Conservation (phyloP, 2,888 invertebrate species). For the Cordilura impudica region DNA sequence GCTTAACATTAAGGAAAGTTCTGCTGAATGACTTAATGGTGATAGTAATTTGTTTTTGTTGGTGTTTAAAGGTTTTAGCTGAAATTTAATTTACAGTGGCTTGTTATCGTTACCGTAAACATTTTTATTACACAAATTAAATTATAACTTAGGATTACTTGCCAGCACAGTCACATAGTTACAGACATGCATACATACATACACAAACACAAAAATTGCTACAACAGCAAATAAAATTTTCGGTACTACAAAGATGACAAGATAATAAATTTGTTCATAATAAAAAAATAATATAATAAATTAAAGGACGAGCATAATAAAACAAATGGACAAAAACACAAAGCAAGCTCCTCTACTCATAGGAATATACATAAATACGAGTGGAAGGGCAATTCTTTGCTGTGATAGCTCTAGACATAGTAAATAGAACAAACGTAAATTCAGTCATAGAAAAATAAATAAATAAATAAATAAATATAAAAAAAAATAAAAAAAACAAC, state of each 20-base stretch:
- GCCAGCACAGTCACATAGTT: neutral
- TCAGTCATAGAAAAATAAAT: no score
- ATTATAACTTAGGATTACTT: neutral
- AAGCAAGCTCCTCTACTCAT: constrained; percentile 4
- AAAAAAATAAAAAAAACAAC: no score
- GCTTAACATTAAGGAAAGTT: no score
- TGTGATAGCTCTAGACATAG: no score
- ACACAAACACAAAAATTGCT: neutral
- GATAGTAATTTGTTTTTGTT: no score
- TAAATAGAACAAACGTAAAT: no score
- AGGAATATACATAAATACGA: no score
- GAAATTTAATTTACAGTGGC: no score
- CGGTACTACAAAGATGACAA: constrained; percentile 45
- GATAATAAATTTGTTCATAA: constrained; percentile 50
- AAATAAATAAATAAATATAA: no score
- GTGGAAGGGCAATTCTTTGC: no score
- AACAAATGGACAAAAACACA: constrained; percentile 24
- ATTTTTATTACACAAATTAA: neutral
- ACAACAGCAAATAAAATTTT: constrained; percentile 17
- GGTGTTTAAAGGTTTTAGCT: no score
- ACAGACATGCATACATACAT: neutral
- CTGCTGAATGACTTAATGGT: no score
- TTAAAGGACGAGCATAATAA: constrained; percentile 34
- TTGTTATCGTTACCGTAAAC: neutral
- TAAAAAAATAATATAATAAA: constrained; percentile 23